Base-by-base conservation (phyloP, 2,888 invertebrate species). In the Gasteruption jaculator region DNA sequence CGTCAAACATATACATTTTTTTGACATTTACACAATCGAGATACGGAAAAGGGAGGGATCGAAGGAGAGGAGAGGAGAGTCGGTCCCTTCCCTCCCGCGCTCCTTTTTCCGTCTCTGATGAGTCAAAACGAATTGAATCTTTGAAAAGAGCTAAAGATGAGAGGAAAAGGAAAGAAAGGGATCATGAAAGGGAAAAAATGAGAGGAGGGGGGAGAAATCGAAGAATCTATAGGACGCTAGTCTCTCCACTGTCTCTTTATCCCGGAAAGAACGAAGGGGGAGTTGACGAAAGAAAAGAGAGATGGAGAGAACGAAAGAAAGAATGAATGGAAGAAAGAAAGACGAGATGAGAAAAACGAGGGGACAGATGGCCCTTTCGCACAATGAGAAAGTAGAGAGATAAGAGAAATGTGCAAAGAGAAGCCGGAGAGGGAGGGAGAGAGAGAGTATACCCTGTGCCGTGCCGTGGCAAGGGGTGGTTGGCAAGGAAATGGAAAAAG, bases 341-440 rank as follows among this genome's bases (percentile, higher is more conserved):
- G 63, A 58, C 58, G 56, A 62, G 62, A 60, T 63, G 61, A 67
- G 65, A 68, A 63, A 64, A 60, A 61, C 58, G 54, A 57, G 58
- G 63, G 60, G 69, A 68, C 69, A 69, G 69, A 69, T 69, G 69
- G 69, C 65, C 63, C 65, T 67, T 68, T 63, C 64, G 65, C 66
- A 69, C 69, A 69, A 69, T 68, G 68, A 68, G 69, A 68, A 69
- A 69, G 67, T 69, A 62, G 57, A 66, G 63, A 66, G 68, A 69
- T 67, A 69, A 68, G 66, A 65, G 68, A 63, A 58, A 56, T 46
- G 52, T 50, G 57, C n/a, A n/a, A n/a, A 57, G 59, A 49, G 57
- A 54, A 54, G 49, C 38, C 31, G 40, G 21, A 27, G 45, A 36
- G 43, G 29, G 11, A 42, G 46, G 46, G 46, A 48, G 46, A 43